A percentile compares a stretch with the other conserved stretches of the same genome.
phyloP scores from a whole-genome alignment of 2,113 vertebrate species.

The Charadrius vociferus region DNA sequence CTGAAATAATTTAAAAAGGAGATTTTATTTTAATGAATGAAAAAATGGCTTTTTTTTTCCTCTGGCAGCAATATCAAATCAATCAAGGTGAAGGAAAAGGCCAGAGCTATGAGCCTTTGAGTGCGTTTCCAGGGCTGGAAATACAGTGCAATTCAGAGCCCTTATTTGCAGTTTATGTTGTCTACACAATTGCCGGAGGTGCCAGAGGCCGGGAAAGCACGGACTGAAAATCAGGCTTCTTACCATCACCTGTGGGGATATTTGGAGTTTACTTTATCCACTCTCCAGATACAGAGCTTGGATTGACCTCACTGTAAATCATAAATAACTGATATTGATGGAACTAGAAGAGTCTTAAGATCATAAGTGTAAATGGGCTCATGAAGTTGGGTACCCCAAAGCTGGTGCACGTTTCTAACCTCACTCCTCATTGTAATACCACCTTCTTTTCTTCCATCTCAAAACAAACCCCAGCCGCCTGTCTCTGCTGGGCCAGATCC shows the following conservation, averaged over 20 bases:
- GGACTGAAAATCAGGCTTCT: not conserved
- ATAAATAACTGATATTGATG: not conserved
- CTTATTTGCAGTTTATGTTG: conserved; percentile 13
- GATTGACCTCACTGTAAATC: not conserved
- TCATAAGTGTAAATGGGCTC: not conserved
- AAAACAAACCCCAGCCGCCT: not conserved
- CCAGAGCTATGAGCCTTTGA: not conserved
- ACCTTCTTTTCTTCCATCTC: not conserved
- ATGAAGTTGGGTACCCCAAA: not conserved
- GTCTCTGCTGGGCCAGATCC: not conserved
- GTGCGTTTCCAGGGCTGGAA: conserved; percentile 9
- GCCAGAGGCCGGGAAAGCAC: not conserved
- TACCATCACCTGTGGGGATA: not conserved
- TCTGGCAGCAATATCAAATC: conserved; percentile 68
- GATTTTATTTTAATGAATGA: conserved; percentile 68
- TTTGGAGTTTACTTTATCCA: not conserved
- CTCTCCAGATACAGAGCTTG: not conserved
- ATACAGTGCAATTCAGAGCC: not conserved
- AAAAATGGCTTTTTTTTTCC: conserved; percentile 33
- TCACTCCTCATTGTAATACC: not conserved
- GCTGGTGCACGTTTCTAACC: not conserved
- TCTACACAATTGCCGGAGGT: not conserved
- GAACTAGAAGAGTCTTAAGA: not conserved
- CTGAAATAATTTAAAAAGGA: conserved; percentile 67
- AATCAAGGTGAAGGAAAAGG: conserved; percentile 67